phyloP scores from a whole-genome alignment of 1,140 invertebrate species.

The Callitettix versicolor region DNA sequence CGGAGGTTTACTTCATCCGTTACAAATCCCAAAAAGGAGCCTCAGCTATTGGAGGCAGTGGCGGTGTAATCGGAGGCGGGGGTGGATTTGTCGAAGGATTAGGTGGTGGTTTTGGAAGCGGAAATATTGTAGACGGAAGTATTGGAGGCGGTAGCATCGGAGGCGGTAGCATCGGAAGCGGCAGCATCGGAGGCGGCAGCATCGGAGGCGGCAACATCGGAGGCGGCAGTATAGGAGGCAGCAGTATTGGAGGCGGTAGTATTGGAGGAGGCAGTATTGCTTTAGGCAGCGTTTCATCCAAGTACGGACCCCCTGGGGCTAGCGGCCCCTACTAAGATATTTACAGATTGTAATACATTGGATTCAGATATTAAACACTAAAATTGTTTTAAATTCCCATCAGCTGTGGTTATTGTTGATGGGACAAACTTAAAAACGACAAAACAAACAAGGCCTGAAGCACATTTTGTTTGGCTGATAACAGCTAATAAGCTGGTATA shows the following conservation, averaged over 20 bases:
- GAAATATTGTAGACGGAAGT: conserved; percentile 30
- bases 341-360: background rate
- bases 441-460: too few relatives aligned
- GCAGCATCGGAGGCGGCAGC: conserved; percentile 28
- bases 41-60: conserved; percentile 22
- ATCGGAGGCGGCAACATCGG: conserved; percentile 27
- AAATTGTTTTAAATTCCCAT: too few relatives aligned
- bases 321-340: conserved; percentile 26
- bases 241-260: conserved; percentile 27
- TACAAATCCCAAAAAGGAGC: conserved; percentile 65
- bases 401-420: too few relatives aligned
- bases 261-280: conserved; percentile 35
- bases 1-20: conserved; percentile 79
- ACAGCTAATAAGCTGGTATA: too few relatives aligned
- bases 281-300: conserved; percentile 46
- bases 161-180: conserved; percentile 29
- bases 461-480: too few relatives aligned
- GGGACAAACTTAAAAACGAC: too few relatives aligned
- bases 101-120: conserved; percentile 25
- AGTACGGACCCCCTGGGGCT: conserved; percentile 48
- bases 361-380: too few relatives aligned
- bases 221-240: conserved; percentile 20
- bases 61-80: conserved; percentile 33
- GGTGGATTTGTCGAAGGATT: conserved; percentile 34
- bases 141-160: conserved; percentile 30